Evolutionary conservation across 2,888 invertebrate genomes (phyloP).

Genomic region (Diplazon laetatorius): DNA sequence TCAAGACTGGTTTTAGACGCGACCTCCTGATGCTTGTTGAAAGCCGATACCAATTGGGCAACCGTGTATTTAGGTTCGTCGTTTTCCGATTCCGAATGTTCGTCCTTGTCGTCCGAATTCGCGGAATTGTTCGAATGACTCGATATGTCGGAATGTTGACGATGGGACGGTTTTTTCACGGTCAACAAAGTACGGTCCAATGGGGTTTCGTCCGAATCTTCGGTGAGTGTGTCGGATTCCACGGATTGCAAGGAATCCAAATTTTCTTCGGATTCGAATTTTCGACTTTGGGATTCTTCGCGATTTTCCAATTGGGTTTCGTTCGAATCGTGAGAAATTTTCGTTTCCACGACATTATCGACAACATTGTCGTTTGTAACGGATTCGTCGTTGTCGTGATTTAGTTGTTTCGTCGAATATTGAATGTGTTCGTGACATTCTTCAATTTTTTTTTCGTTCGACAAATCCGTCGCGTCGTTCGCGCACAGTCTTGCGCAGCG

Average conservation of each 20-base stretch:
- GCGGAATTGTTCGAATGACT: slow-evolving; percentile 78
- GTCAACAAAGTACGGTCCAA: slow-evolving; percentile 57
- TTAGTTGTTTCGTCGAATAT: background rate
- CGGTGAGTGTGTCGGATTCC: slow-evolving; percentile 80
- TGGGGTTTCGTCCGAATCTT: slow-evolving; percentile 78
- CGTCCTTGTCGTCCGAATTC: slow-evolving; percentile 79
- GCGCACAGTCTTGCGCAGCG: no score
- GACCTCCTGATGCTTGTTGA: slow-evolving; percentile 83
- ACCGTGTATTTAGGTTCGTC: slow-evolving; percentile 83
- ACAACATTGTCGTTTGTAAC: no score
- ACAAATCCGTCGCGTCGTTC: no score
- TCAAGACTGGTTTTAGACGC: slow-evolving; percentile 82
- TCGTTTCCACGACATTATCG: slow-evolving; percentile 12
- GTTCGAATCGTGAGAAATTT: background rate
- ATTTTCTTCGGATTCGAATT: slow-evolving; percentile 76
- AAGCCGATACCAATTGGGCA: slow-evolving; percentile 83
- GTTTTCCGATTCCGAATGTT: slow-evolving; percentile 79
- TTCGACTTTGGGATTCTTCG: slow-evolving; percentile 64
- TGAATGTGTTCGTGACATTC: no score
- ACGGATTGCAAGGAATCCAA: slow-evolving; percentile 79
- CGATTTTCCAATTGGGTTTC: slow-evolving; percentile 22
- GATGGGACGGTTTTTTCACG: slow-evolving; percentile 73
- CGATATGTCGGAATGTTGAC: slow-evolving; percentile 78
- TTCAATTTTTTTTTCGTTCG: no score
- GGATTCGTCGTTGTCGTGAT: slow-evolving; percentile 11